A percentile compares a stretch with the other conserved stretches of the same genome.
These are phyloP conservation scores for Poeciliopsis gracilis DNA, from an alignment of 2,797 vertebrate species.

Conservation along the genomic window DNA sequence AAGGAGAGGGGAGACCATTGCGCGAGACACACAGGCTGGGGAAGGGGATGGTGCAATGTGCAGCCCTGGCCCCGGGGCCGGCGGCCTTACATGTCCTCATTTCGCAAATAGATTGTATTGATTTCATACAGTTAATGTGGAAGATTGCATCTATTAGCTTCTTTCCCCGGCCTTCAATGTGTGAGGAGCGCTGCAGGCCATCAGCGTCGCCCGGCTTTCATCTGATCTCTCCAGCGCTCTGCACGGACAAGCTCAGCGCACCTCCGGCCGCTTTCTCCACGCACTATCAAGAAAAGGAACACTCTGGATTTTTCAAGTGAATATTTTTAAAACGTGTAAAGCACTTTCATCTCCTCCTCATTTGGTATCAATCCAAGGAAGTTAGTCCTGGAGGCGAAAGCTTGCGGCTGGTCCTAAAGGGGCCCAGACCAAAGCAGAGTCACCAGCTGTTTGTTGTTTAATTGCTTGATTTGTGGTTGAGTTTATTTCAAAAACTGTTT, in stretches of 20 bases:
- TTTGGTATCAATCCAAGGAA: slow-evolving; percentile 2
- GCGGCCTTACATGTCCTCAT: slow-evolving; percentile 54
- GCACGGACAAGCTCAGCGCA: slow-evolving; percentile 51
- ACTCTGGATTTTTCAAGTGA: background rate
- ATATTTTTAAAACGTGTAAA: background rate
- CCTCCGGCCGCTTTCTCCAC: slow-evolving; percentile 63
- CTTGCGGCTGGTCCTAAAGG: background rate
- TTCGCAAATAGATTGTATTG: slow-evolving; percentile 69
- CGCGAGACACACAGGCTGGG: slow-evolving; percentile 28
- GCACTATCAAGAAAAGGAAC: slow-evolving; percentile 41
- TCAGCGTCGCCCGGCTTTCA: slow-evolving; percentile 48
- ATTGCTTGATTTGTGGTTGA: background rate
- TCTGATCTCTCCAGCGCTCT: slow-evolving; percentile 56
- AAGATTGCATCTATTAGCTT: slow-evolving; percentile 62
- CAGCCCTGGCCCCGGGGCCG: slow-evolving; percentile 49
- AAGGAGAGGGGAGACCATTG: slow-evolving; percentile 42
- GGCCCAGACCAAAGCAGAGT: background rate
- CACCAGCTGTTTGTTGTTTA: background rate
- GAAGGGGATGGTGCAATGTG: slow-evolving; percentile 45
- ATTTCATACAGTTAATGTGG: slow-evolving; percentile 67
- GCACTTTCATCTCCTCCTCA: background rate
- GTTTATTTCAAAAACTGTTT: background rate
- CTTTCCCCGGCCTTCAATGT: slow-evolving; percentile 32
- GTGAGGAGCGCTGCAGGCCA: slow-evolving; percentile 52
- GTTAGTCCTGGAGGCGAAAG: background rate